Percentiles rank a stretch among this genome's conserved stretches.
phyloP scores from a whole-genome alignment of 2,113 vertebrate species.

The Candoia aspera region DNA sequence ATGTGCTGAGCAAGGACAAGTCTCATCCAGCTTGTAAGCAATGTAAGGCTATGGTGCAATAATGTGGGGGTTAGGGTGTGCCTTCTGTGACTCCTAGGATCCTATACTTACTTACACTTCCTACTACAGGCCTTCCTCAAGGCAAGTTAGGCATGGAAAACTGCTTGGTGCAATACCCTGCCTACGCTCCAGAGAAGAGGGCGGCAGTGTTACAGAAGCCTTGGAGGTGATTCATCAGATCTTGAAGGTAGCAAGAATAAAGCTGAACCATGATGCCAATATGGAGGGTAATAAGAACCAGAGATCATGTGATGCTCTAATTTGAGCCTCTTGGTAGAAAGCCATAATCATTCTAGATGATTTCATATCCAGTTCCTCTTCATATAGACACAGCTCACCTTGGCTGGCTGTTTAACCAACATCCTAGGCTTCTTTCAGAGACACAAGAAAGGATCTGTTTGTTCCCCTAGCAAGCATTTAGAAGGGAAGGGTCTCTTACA shows the following conservation, averaged over 20 bases:
- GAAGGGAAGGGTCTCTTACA: background rate
- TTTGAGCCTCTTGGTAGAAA: background rate
- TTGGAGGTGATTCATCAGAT: background rate
- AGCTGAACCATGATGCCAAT: background rate
- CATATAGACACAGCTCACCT: background rate
- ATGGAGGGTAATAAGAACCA: background rate
- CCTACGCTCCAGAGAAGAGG: background rate
- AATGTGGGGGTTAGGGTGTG: conserved; percentile 19
- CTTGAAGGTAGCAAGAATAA: background rate
- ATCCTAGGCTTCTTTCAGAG: background rate
- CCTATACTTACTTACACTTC: background rate
- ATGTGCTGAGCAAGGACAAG: background rate
- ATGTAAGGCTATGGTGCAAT: conserved; percentile 1
- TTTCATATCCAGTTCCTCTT: background rate
- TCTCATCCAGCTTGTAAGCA: background rate
- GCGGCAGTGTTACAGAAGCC: background rate
- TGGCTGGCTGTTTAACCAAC: background rate
- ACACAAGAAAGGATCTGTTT: background rate
- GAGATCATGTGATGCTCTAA: background rate
- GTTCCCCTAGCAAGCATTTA: background rate
- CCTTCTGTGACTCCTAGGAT: background rate
- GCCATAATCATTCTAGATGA: background rate
- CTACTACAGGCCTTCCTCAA: background rate
- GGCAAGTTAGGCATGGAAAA: conserved; percentile 6
- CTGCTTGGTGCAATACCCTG: background rate